phyloP scores from a whole-genome alignment of 2,797 vertebrate genomes.

The Gadopsis bispinosus region DNA sequence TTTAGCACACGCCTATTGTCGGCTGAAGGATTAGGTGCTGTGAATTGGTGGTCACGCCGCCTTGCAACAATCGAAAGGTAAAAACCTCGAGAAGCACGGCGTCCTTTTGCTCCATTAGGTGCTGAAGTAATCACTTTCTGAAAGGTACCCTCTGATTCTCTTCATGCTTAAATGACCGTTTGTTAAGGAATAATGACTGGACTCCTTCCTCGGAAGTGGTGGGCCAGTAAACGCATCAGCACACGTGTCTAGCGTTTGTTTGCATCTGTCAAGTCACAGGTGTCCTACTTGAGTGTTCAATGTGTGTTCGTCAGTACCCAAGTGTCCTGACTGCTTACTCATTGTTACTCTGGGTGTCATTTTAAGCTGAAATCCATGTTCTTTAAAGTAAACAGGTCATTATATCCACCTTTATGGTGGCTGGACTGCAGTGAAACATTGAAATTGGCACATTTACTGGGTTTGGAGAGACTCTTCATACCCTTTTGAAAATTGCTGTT shows the following conservation, averaged over 20 bases:
- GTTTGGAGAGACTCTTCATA: constrained; percentile 21
- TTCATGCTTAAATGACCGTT: constrained; percentile 10
- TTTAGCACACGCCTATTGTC: constrained; percentile 69
- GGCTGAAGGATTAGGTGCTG: constrained; percentile 49
- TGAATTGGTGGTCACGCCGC: constrained; percentile 38
- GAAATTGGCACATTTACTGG: constrained; percentile 1
- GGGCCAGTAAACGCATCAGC: constrained; percentile 1
- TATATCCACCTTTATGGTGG: constrained; percentile 5
- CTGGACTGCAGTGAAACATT: constrained; percentile 12
- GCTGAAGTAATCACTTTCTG: constrained; percentile 33
- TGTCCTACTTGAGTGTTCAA: not conserved
- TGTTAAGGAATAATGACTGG: constrained; percentile 16
- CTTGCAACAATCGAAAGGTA: constrained; percentile 39
- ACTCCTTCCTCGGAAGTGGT: not conserved
- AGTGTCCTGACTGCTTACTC: not conserved
- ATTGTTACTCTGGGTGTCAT: not conserved
- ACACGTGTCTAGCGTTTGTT: not conserved
- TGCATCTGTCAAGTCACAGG: not conserved
- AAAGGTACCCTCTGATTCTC: constrained; percentile 15
- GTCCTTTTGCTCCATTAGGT: constrained; percentile 21
- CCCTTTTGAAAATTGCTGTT: constrained; percentile 8
- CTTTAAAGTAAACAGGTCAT: constrained; percentile 4
- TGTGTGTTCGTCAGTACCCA: not conserved
- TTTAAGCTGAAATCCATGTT: not conserved
- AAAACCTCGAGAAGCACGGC: constrained; percentile 19